Conservation (phyloP, 2,888 invertebrate species). For the Hedya salicella region DNA sequence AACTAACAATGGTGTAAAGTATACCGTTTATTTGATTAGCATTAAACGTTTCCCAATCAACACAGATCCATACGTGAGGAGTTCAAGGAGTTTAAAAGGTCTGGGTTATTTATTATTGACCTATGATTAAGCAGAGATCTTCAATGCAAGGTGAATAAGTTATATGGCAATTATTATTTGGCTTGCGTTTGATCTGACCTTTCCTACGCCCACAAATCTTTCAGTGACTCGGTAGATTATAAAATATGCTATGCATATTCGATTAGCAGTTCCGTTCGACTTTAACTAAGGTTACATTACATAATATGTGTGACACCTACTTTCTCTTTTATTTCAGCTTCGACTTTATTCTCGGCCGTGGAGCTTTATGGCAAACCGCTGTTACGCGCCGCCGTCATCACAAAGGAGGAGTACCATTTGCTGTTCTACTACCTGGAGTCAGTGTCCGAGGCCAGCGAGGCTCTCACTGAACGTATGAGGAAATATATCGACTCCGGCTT, state of each 20-base stretch:
- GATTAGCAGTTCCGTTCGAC: constrained; percentile 36
- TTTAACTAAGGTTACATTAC: constrained; percentile 41
- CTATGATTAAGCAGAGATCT: constrained; percentile 55
- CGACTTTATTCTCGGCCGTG: constrained; percentile 85
- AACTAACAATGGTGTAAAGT: constrained; percentile 36
- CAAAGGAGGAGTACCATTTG: constrained; percentile 81
- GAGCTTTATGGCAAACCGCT: constrained; percentile 87
- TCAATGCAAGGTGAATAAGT: constrained; percentile 71
- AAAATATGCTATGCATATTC: constrained; percentile 40
- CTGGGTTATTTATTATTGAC: constrained; percentile 59
- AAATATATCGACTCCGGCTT: constrained; percentile 82
- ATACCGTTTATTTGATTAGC: constrained; percentile 45
- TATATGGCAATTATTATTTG: constrained; percentile 45
- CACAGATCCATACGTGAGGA: constrained; percentile 46
- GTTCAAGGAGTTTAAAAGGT: constrained; percentile 61
- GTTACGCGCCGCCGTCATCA: constrained; percentile 78
- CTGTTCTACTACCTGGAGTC: constrained; percentile 83
- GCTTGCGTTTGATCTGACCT: constrained; percentile 59
- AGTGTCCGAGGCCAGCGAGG: constrained; percentile 79
- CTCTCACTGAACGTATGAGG: constrained; percentile 78
- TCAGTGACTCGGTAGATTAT: constrained; percentile 51
- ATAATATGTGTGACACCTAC: constrained; percentile 45
- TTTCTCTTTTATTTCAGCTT: constrained; percentile 75
- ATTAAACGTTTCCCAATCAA: constrained; percentile 44
- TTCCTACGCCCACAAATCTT: constrained; percentile 59